These are phyloP conservation scores for Galleria mellonella DNA, from an alignment of 1,140 invertebrate genomes.

Conservation along the genomic window DNA sequence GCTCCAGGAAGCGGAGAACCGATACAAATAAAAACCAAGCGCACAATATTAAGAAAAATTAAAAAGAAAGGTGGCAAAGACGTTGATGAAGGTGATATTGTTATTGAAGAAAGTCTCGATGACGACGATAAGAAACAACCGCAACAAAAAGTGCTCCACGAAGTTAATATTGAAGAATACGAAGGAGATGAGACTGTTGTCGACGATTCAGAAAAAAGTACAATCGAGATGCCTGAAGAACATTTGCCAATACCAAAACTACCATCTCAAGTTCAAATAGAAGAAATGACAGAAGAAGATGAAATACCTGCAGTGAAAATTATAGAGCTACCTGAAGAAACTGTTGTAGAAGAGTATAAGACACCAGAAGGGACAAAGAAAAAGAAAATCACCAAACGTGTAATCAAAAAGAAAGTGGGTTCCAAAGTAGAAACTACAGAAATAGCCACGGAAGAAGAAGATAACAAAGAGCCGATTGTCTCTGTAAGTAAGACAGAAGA, in stretches of 20 bases:
- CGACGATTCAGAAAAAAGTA: slow-evolving; percentile 31
- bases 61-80: slow-evolving; percentile 15
- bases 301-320: slow-evolving; percentile 11
- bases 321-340: slow-evolving; percentile 45
- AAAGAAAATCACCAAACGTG: slow-evolving; percentile 40
- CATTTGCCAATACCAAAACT: slow-evolving; percentile 37
- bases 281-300: slow-evolving; percentile 58
- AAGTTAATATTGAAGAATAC: slow-evolving; percentile 54
- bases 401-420: slow-evolving; percentile 32
- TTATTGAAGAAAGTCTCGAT: slow-evolving; percentile 68
- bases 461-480: slow-evolving; percentile 23
- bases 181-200: slow-evolving; percentile 31
- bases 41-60: slow-evolving; percentile 71
- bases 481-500: slow-evolving; percentile 28
- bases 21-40: slow-evolving; percentile 71
- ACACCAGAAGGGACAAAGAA: slow-evolving; percentile 41
- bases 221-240: slow-evolving; percentile 56
- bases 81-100: slow-evolving; percentile 41
- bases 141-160: slow-evolving; percentile 15
- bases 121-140: slow-evolving; percentile 32
- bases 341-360: slow-evolving; percentile 26
- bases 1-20: slow-evolving; percentile 61
- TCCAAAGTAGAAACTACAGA: slow-evolving; percentile 27
- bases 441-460: slow-evolving; percentile 22
- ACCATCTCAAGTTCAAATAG: slow-evolving; percentile 36